Evolutionary conservation across 1,140 invertebrate species (phyloP).

Genomic region (Drosophila equinoxialis): DNA sequence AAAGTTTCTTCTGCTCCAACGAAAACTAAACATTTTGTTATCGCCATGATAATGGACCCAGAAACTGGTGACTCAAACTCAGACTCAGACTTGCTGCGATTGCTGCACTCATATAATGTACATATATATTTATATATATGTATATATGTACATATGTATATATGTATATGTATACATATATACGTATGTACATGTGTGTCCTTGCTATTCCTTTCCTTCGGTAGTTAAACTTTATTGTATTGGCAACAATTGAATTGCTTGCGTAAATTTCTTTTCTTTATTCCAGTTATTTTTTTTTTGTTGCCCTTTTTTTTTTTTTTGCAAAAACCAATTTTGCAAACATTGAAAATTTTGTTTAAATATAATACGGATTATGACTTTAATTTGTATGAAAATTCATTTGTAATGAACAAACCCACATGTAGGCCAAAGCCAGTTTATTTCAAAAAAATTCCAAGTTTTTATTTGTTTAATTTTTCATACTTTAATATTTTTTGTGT

Average conservation of each 20-base stretch:
- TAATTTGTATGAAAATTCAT: background rate
- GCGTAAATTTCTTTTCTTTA: slow-evolving; percentile 48
- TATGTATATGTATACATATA: slow-evolving; percentile 6
- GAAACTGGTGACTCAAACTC: slow-evolving; percentile 14
- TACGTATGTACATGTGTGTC: slow-evolving; percentile 5
- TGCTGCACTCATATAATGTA: slow-evolving; percentile 8
- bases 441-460: too few species aligned
- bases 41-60: slow-evolving; percentile 73
- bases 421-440: too few species aligned
- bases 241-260: slow-evolving; percentile 41
- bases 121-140: slow-evolving; percentile 6
- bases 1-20: slow-evolving; percentile 56
- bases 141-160: background rate
- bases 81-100: slow-evolving; percentile 10
- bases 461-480: too few species aligned
- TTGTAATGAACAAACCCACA: too few species aligned
- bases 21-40: slow-evolving; percentile 80
- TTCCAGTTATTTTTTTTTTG: slow-evolving; percentile 11
- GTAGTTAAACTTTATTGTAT: slow-evolving; percentile 51
- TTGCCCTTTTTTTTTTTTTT: background rate
- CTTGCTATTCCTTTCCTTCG: slow-evolving; percentile 8
- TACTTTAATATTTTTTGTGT: too few species aligned
- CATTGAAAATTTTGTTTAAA: background rate
- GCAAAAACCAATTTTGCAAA: background rate
- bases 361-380: background rate